Base-by-base conservation (phyloP, 2,888 invertebrate genomes). In the Leucophenga montana region DNA sequence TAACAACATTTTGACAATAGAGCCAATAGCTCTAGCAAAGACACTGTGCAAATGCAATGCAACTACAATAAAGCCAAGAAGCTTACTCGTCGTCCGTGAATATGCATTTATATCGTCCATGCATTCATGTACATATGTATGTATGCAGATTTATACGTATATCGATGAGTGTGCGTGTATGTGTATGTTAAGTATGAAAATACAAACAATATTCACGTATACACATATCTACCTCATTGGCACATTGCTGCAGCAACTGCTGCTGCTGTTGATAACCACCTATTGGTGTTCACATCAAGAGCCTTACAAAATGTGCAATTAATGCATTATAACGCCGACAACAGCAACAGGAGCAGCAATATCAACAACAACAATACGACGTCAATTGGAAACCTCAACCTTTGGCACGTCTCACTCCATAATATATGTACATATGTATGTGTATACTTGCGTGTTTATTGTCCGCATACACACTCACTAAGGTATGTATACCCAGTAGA, bases 1-100 rank as follows among this genome's bases (percentile, higher is more conserved):
- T 75, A 72, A 75, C 75, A 72, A 73, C 73, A 75, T 72, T 75
- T 72, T 70, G 73, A 75, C 73, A 73, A 71, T 75, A 73, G 69
- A 73, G 67, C 16, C 46, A 64, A 64, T 46, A 57, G 18, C 57
- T n/a, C 50, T 5, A 6, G 50, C n/a, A 65, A 64, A 68, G 33
- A 33, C 57, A 39, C 67, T 68, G 27, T 66, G 50, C 53, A 67
- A 72, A 62, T 56, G 59, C 67, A 27, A 65, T 59, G 50, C 66
- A 71, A 65, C 44, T 59, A 69, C 62, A 64, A 14, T 48, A 22
- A 64, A 46, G 62, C 62, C 39, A 64, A 16, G 16, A 18, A 39
- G 39, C 61, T 61, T 61, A 39, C 57, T 27, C 57, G 50, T n/a
- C 50, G 50, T n/a, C 50, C 16, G 50, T 50, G 18, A 6, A 0